Conservation (phyloP, 2,888 invertebrate species). For the Venusia cambrica region DNA sequence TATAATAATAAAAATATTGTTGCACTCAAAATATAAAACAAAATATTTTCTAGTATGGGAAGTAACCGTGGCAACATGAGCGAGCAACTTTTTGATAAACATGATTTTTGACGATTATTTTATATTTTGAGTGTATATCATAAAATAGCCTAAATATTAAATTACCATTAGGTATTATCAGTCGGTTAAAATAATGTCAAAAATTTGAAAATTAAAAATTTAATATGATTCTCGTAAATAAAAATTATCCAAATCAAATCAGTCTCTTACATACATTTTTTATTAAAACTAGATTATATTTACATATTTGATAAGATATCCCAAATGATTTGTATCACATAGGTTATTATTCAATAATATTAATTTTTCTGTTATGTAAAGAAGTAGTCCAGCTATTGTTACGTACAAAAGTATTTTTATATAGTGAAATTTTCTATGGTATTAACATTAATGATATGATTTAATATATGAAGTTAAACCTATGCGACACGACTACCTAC, state of each 20-base stretch:
- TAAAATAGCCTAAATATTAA: conserved; percentile 38
- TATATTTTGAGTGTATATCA: conserved; percentile 19
- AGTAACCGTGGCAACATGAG: too few relatives aligned
- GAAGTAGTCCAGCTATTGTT: conserved; percentile 3
- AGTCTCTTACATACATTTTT: conserved; percentile 74
- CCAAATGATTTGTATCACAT: conserved; percentile 37
- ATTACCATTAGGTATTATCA: conserved; percentile 55
- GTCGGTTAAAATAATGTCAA: conserved; percentile 55
- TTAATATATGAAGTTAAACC: conserved; percentile 17
- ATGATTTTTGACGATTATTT: conserved; percentile 22
- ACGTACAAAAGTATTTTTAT: conserved; percentile 10
- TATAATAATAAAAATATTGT: conserved; percentile 18
- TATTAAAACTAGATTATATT: conserved; percentile 60
- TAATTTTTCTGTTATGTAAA: conserved; percentile 6
- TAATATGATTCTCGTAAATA: conserved; percentile 36
- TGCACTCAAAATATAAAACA: conserved; percentile 18
- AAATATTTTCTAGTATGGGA: too few relatives aligned
- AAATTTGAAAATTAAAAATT: conserved; percentile 47
- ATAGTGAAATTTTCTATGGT: conserved; percentile 2
- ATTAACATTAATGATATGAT: conserved; percentile 21
- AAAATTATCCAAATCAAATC: conserved; percentile 67
- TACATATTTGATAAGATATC: conserved; percentile 49
- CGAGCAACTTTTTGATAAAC: too few relatives aligned
- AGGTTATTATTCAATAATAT: conserved; percentile 11
- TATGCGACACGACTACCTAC: conserved; percentile 30